A percentile compares a stretch with the other conserved stretches of the same genome.
Evolutionary conservation across 2,888 invertebrate genomes (phyloP).

Genomic region (Schizaphis graminum): DNA sequence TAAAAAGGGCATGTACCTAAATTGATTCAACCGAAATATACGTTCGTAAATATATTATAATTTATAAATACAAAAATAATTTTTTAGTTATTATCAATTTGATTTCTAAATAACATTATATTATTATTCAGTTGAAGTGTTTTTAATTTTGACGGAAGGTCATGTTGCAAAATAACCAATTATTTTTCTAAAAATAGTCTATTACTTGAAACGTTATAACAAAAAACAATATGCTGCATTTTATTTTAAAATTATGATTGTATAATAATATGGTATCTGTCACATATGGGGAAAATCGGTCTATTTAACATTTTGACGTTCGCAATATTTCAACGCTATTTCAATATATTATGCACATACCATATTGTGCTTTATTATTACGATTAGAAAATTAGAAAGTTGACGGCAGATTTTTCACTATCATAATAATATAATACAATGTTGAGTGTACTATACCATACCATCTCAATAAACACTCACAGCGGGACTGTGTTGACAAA

Average conservation of each 20-base stretch:
- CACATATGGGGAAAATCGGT: neutral
- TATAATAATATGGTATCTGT: neutral
- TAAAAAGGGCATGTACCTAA: neutral
- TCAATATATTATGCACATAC: neutral
- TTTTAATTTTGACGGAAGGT: neutral
- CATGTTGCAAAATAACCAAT: neutral
- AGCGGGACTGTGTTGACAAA: conserved; percentile 45
- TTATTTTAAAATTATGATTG: neutral
- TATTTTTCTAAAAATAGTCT: neutral
- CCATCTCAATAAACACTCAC: neutral
- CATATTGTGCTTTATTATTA: neutral
- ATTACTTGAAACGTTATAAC: neutral
- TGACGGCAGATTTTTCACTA: neutral
- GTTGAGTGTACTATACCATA: neutral
- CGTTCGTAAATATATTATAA: neutral
- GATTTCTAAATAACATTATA: neutral
- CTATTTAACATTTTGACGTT: neutral
- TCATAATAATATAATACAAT: neutral
- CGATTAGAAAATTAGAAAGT: conserved; percentile 53
- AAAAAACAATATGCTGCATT: neutral
- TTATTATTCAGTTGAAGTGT: neutral
- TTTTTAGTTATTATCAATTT: neutral
- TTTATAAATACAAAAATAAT: neutral
- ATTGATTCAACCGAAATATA: neutral
- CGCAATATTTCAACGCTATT: neutral